These are phyloP conservation scores for Diplogasteroides magnus DNA, from an alignment of 1,140 invertebrate genomes.

Conservation along the genomic window DNA sequence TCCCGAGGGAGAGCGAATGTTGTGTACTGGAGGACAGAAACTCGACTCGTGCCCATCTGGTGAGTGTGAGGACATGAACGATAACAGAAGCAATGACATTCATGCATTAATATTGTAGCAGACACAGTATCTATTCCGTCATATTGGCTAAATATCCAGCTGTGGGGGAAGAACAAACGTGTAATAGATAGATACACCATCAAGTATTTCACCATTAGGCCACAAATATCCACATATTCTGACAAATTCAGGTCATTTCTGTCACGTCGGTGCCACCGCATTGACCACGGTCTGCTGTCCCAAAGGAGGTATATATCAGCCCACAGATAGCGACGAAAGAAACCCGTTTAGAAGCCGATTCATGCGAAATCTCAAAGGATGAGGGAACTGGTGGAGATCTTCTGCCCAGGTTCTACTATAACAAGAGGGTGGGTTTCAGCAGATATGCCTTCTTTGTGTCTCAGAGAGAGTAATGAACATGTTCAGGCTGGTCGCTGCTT, in stretches of 20 bases:
- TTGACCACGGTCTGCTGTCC: slow-evolving; percentile 48
- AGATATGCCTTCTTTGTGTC: slow-evolving; percentile 1
- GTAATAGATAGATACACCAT: too few species aligned
- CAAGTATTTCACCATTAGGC: not conserved
- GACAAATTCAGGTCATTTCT: slow-evolving; percentile 13
- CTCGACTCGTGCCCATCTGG: slow-evolving; percentile 42
- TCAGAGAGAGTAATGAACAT: not conserved
- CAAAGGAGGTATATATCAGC: slow-evolving; percentile 19
- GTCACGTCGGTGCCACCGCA: slow-evolving; percentile 41
- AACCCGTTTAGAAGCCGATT: slow-evolving; percentile 27
- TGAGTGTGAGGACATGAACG: too few species aligned
- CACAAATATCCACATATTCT: not conserved
- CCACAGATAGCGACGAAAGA: not conserved
- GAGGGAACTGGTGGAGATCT: slow-evolving; percentile 38
- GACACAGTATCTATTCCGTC: too few species aligned
- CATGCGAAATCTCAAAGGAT: slow-evolving; percentile 42
- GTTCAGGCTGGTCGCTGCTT: slow-evolving; percentile 12
- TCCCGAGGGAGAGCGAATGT: slow-evolving; percentile 34
- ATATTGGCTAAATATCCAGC: too few species aligned
- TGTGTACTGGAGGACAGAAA: slow-evolving; percentile 39
- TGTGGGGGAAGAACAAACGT: too few species aligned
- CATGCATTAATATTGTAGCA: too few species aligned
- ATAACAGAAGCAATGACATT: too few species aligned
- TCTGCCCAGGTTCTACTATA: slow-evolving; percentile 46
- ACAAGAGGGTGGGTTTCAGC: slow-evolving; percentile 26